These are phyloP conservation scores for Paraplagusia blochii DNA, from an alignment of 2,113 vertebrate species.

Conservation along the genomic window DNA sequence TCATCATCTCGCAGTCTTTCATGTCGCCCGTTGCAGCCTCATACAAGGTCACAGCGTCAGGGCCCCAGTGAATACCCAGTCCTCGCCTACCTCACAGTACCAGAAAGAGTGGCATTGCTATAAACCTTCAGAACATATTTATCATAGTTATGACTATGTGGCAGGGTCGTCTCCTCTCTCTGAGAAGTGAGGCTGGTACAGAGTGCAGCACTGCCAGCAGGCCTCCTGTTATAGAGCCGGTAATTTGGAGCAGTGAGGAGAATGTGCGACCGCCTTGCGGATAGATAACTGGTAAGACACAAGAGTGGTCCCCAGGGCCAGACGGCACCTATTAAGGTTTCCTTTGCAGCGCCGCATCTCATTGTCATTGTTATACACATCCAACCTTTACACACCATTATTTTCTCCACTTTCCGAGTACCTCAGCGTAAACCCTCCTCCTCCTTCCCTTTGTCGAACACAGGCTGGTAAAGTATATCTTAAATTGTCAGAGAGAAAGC, in stretches of 20 bases:
- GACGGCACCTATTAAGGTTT: conserved; percentile 68
- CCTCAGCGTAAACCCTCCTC: conserved; percentile 1
- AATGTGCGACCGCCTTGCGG: conserved; percentile 68
- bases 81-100: conserved; percentile 55
- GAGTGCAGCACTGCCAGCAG: conserved; percentile 53
- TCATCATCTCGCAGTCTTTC: conserved; percentile 49
- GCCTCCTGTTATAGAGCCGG: conserved; percentile 64
- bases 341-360: conserved; percentile 51
- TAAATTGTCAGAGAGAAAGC: conserved; percentile 58
- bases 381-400: conserved; percentile 47
- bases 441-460: conserved; percentile 24
- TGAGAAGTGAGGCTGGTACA: conserved; percentile 64
- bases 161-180: conserved; percentile 62
- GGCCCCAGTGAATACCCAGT: conserved; percentile 34
- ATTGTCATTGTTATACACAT: conserved; percentile 67
- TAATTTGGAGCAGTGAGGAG: conserved; percentile 74
- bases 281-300: conserved; percentile 73
- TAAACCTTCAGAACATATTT: conserved; percentile 61
- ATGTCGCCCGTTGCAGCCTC: conserved; percentile 33
- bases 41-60: conserved; percentile 34
- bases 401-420: background rate
- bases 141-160: conserved; percentile 76
- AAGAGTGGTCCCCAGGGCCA: conserved; percentile 58
- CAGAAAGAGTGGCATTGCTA: conserved; percentile 44
- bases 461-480: conserved; percentile 52